These are phyloP conservation scores for cat (Felis catus) DNA, from an alignment of 2,113 vertebrate species.

Conservation along the genomic window DNA sequence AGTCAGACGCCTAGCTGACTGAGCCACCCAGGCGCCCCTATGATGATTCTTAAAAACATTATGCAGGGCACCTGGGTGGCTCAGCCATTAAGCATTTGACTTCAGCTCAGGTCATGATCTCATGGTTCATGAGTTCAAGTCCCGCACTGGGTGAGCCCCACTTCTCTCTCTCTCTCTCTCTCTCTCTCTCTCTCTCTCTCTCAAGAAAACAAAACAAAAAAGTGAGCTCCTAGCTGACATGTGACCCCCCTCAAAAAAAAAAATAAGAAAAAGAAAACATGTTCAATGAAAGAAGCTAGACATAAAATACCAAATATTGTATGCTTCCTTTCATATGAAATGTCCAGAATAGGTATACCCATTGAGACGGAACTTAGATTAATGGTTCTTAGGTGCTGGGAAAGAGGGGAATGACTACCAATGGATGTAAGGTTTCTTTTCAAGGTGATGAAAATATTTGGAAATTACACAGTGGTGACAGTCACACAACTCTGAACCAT, in stretches of 20 bases:
- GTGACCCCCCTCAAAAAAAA: no score
- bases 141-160: no score
- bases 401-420: background rate
- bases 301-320: background rate
- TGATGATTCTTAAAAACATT: background rate
- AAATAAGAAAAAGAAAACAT: no score
- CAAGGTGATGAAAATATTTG: background rate
- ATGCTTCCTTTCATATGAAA: background rate
- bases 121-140: no score
- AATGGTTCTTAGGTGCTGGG: background rate
- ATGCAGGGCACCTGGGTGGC: background rate
- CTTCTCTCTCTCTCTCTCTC: no score
- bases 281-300: background rate
- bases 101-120: no score
- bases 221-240: no score
- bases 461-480: background rate
- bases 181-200: no score
- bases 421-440: background rate
- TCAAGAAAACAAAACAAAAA: no score
- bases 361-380: background rate
- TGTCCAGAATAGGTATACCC: background rate
- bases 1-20: no score
- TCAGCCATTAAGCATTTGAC: no score
- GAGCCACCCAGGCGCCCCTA: no score
- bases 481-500: background rate